Base-by-base conservation (phyloP, 1,140 invertebrate genomes). In the Heliconius himera region DNA sequence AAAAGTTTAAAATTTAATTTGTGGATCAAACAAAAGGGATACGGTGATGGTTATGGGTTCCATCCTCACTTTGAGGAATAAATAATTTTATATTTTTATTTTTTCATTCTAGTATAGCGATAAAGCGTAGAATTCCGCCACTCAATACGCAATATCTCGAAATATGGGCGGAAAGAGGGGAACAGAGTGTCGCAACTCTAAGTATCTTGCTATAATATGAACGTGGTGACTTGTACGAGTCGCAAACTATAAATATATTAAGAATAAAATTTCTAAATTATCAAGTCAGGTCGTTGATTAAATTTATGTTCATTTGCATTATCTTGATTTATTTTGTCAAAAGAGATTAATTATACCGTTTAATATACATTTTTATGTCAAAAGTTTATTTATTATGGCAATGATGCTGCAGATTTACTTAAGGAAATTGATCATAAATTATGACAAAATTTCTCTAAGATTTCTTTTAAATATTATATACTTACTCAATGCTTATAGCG, bases 301-400 rank as follows among this genome's bases (percentile, higher is more conserved):
- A 70, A 78, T 73, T 74, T n/a, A 9, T 46, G 70, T 26, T 79
- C 73, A 79, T 79, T 79, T 70, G 33, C 73, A 79, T 79, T 60
- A 79, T 79, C 78, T 49, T 79, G 73, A 79, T 79, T 74, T 79
- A 79, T 74, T n/a, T 41, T 73, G 13, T 78, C 51, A 51, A 41
- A 4, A 41, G 70, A 46, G 49, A 78, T 60, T 73, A 60, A 38
- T 73, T 56, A 73, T 73, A 54, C 51, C 70, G 70, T 26, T 73
- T 60, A n/a, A 66, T 66, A 66, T 26, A 66, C 9, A 1, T 26
- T 66, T 29, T 66, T 9, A 29, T 66, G 60, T 29, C 13, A 66
- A 66, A 29, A 26, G 13, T 60, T 66, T 66, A 29, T 66, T 66
- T 66, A 66, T 66, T 29, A 66, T 66, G 13, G 60, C 60, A 29